Evolutionary conservation across 2,797 vertebrate species (phyloP).

Genomic region (Atherinosoma microstoma): DNA sequence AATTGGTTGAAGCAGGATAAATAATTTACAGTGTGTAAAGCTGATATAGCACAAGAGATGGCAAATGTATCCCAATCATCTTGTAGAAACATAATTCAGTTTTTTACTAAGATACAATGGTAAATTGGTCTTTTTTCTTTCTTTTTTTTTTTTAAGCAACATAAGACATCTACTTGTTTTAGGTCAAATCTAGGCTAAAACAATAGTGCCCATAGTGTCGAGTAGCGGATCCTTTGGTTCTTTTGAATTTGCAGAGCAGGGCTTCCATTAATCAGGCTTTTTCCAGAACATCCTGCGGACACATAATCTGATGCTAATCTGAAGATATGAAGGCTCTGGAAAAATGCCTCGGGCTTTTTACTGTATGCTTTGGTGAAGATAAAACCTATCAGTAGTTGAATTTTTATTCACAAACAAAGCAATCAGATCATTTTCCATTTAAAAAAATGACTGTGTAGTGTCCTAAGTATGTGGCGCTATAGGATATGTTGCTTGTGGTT

Average conservation of each 20-base stretch:
- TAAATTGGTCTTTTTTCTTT: too few species aligned
- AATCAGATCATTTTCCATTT: not conserved
- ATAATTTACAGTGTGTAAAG: not conserved
- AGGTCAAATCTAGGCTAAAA: not conserved
- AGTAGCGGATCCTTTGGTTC: not conserved
- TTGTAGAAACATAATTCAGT: not conserved
- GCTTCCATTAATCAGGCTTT: not conserved
- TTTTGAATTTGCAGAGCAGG: not conserved
- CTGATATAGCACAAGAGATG: not conserved
- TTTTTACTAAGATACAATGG: too few species aligned
- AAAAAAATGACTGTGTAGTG: not conserved
- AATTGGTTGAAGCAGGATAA: not conserved
- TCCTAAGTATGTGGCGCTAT: not conserved
- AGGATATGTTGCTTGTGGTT: not conserved
- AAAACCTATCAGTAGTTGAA: not conserved
- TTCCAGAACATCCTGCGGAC: not conserved
- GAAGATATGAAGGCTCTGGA: not conserved
- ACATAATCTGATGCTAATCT: not conserved
- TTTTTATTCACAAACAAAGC: not conserved
- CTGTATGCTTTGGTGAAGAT: not conserved
- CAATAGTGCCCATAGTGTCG: not conserved
- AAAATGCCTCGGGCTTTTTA: not conserved
- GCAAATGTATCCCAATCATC: not conserved
- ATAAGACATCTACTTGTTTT: not conserved
- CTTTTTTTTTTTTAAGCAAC: not conserved